Conservation (phyloP, 2,888 invertebrate genomes). For the Fissipunctia ypsillon region DNA sequence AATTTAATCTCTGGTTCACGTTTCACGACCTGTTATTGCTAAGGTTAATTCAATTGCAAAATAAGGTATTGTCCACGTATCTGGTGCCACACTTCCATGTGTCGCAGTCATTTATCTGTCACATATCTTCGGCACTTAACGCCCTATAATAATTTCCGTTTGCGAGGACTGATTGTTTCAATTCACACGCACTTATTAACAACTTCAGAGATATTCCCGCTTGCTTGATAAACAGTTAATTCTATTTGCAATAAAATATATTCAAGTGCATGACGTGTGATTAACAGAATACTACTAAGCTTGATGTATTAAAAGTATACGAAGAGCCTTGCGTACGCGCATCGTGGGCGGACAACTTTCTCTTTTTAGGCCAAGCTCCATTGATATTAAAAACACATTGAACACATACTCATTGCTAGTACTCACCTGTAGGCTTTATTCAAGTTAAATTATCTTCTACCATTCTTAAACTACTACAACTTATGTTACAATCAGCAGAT, state of each 20-base stretch:
- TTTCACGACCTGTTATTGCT: constrained; percentile 57
- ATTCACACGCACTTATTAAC: constrained; percentile 65
- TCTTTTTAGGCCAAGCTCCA: constrained; percentile 76
- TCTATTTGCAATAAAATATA: constrained; percentile 46
- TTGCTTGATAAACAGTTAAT: constrained; percentile 24
- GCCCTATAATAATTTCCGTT: constrained; percentile 52
- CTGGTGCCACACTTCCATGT: constrained; percentile 42
- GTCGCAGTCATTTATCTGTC: constrained; percentile 47
- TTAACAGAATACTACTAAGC: constrained; percentile 64
- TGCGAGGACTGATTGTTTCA: constrained; percentile 62
- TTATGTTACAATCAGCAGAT: not conserved
- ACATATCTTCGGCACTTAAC: constrained; percentile 63
- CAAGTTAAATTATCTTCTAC: not conserved
- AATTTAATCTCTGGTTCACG: constrained; percentile 73
- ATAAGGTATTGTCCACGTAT: constrained; percentile 29
- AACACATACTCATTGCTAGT: constrained; percentile 18
- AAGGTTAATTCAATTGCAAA: constrained; percentile 49
- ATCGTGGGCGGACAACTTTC: constrained; percentile 87
- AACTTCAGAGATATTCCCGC: constrained; percentile 20
- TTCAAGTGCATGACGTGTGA: constrained; percentile 58
- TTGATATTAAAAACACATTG: constrained; percentile 49
- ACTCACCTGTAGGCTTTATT: not conserved
- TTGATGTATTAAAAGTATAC: constrained; percentile 57
- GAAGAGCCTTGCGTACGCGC: constrained; percentile 71
- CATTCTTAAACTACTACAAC: not conserved